phyloP scores from a whole-genome alignment of 2,113 vertebrate genomes.

The Garra rufa region DNA sequence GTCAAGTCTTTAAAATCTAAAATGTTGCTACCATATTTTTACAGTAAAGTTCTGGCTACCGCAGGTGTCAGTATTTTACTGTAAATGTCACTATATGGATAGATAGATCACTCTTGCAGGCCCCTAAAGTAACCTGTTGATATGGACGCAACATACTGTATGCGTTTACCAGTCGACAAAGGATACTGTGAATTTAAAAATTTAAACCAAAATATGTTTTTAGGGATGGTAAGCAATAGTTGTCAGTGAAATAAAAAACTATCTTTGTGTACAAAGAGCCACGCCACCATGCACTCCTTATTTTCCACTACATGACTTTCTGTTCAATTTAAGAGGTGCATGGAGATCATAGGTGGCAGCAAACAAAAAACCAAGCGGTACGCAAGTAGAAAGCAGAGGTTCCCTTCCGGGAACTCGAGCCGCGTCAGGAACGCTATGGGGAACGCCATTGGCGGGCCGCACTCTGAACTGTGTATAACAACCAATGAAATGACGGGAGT shows the following conservation, averaged over 20 bases:
- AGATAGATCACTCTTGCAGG: neutral
- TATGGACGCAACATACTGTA: neutral
- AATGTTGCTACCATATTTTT: no score
- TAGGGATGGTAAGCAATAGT: neutral
- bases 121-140: neutral
- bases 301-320: neutral
- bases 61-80: no score
- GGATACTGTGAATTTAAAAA: neutral
- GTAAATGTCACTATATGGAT: no score
- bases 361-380: slow-evolving; percentile 2
- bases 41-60: no score
- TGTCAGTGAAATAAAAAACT: neutral
- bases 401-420: no score
- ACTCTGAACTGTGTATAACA: no score
- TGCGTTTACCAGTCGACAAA: neutral
- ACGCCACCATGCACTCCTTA: neutral
- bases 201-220: neutral
- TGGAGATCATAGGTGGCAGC: neutral
- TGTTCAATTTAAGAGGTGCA: neutral
- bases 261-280: neutral
- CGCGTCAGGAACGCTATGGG: no score
- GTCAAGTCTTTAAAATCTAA: no score
- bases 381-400: slow-evolving; percentile 18
- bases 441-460: no score
- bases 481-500: no score